A percentile compares a stretch with the other conserved stretches of the same genome.
Evolutionary conservation across 2,113 vertebrate genomes (phyloP).

Genomic region (Edolisoma coerulescens): DNA sequence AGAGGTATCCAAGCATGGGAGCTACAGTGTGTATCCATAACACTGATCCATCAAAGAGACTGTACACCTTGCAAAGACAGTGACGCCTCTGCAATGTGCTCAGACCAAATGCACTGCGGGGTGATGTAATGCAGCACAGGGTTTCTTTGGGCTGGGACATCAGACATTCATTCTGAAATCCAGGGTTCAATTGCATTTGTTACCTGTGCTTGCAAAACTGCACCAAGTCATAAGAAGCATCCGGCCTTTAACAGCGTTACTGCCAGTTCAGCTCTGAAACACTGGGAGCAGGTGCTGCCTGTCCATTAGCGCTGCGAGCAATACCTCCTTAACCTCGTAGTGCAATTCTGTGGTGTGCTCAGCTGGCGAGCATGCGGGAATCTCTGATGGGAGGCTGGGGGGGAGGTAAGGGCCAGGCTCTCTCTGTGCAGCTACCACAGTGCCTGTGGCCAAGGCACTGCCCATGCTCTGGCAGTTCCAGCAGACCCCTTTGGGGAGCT

Average conservation of each 20-base stretch:
- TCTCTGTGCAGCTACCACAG: background rate
- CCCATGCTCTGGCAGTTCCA: background rate
- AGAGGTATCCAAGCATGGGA: background rate
- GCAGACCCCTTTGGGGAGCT: background rate
- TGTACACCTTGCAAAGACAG: background rate
- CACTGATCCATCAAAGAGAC: background rate
- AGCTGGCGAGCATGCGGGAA: background rate
- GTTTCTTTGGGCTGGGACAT: background rate
- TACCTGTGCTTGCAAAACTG: background rate
- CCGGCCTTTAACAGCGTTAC: accelerated
- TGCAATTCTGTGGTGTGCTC: background rate
- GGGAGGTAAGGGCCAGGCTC: background rate
- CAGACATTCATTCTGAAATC: background rate
- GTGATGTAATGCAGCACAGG: background rate
- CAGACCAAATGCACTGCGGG: background rate
- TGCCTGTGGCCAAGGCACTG: background rate
- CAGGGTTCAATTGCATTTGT: accelerated
- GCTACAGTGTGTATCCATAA: background rate
- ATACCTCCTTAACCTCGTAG: accelerated
- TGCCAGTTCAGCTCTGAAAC: background rate
- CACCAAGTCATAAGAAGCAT: background rate
- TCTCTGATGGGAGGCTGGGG: background rate
- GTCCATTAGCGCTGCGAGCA: background rate
- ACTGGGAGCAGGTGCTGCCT: background rate
- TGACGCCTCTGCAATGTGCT: background rate